Base-by-base conservation (phyloP, 2,797 vertebrate species). In the Prunella strophiata region DNA sequence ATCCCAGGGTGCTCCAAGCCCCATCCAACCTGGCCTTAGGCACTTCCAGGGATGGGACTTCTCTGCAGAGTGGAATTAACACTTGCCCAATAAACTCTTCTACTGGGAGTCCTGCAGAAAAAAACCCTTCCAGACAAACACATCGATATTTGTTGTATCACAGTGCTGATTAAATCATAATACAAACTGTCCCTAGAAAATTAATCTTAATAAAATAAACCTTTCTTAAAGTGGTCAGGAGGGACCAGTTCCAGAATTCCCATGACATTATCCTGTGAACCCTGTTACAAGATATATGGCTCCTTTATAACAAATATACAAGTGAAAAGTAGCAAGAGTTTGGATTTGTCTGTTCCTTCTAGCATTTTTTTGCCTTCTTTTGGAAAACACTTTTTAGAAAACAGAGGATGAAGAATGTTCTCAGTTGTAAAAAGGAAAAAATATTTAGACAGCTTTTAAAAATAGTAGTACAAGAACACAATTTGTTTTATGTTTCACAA, bases 371-470 rank as follows among this genome's bases (percentile, higher is more conserved):
- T 43, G 23, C 36, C 68, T 83, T 55, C 84, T 92, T 96, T 85
- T 70, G 59, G 81, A 85, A 92, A 92, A 82, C 0, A 3, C 32
- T 47, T 94, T 81, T 47, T 90, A 81, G 77, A 81, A 72, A 70
- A 79, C 57, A 82, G 89, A 93, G 45, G 59, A 65, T 63, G 38
- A 94, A 26, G 71, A 92, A 89, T 74, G 87, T 57, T 82, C 89
- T 71, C 59, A 57, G 94, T 91, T 83, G 78, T 74, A 85, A 93
- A 85, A 78, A 76, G 47, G 34, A 75, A 89, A 96, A 89, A 93
- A 93, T 71, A 91, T 92, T 96, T 91, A 95, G 91, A 92, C 48
- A 91, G 85, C 82, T 91, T 92, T 94, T 85, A 85, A 94, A 95
- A 95, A 92, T 48, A 93, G 81, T 15, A 80, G 75, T 12, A 50